Conservation (phyloP, 1,140 invertebrate species). For the Temnothorax nylanderi region DNA sequence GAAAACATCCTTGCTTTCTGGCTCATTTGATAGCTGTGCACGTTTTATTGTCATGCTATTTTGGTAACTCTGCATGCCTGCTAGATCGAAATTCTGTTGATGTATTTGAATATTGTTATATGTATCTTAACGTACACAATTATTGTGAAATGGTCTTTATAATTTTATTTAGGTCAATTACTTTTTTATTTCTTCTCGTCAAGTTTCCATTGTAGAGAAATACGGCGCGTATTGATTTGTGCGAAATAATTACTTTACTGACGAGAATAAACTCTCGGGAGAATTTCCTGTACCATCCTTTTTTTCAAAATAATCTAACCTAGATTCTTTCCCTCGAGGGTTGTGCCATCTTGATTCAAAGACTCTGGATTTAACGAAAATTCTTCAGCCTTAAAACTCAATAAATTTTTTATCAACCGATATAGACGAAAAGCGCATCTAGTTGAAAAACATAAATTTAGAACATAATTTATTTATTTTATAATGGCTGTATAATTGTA, state of each 20-base stretch:
- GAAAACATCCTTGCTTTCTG: conserved; percentile 16
- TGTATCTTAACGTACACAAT: neutral
- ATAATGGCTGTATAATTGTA: neutral
- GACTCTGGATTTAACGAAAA: conserved; percentile 13
- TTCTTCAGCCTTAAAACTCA: neutral
- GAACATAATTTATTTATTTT: neutral
- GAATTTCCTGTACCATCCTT: neutral
- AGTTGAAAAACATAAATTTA: neutral
- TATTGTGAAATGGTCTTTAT: neutral
- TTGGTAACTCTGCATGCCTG: conserved; percentile 20
- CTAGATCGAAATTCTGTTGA: conserved; percentile 10
- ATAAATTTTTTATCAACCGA: conserved; percentile 1
- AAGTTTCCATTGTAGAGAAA: neutral
- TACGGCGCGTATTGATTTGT: conserved; percentile 4
- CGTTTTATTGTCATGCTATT: conserved; percentile 57
- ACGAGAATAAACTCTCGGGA: neutral
- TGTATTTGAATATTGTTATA: neutral
- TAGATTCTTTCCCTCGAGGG: neutral
- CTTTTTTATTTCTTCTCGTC: neutral
- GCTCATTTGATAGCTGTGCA: conserved; percentile 1
- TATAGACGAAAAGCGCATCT: neutral
- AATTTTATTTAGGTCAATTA: neutral
- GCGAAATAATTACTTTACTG: conserved; percentile 40
- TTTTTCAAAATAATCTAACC: conserved; percentile 32
- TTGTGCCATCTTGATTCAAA: neutral